These are phyloP conservation scores for Zophobas atratus DNA, from an alignment of 1,140 invertebrate genomes.

Conservation along the genomic window DNA sequence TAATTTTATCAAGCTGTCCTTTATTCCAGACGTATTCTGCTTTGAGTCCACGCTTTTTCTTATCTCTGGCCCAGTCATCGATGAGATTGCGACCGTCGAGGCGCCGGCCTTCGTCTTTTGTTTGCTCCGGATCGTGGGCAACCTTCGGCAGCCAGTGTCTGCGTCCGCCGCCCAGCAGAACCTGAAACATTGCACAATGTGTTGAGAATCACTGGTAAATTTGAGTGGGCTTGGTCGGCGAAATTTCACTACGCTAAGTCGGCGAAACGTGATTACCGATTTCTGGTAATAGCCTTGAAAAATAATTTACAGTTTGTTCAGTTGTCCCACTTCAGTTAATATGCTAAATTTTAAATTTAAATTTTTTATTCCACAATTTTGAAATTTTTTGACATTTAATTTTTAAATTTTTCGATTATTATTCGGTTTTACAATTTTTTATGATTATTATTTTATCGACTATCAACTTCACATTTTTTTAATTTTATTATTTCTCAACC, in stretches of 20 bases:
- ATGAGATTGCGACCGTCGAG: conserved; percentile 77
- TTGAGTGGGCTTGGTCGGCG: background rate
- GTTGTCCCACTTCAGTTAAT: no score
- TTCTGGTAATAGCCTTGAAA: background rate
- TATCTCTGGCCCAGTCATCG: conserved; percentile 77
- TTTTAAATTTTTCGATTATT: no score
- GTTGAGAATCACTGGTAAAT: conserved; percentile 5
- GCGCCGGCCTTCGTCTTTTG: conserved; percentile 78
- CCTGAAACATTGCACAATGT: conserved; percentile 65
- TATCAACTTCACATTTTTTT: no score
- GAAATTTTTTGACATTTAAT: no score
- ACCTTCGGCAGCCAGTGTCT: conserved; percentile 79
- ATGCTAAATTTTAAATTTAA: no score
- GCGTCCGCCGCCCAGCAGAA: conserved; percentile 82
- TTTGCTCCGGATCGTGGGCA: conserved; percentile 72
- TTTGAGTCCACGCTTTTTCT: conserved; percentile 69
- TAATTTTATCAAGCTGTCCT: conserved; percentile 75
- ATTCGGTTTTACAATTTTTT: no score
- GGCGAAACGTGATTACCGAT: no score
- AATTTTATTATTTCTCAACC: no score
- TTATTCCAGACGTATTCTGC: conserved; percentile 78
- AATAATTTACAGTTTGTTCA: no score
- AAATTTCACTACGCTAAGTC: no score
- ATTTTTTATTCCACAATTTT: no score
- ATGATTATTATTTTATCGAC: no score